Conservation (phyloP, 2,113 vertebrate species). For the Mus musculus region GRCm39 chr4:84284001-84284500, state of each 20-base stretch:
- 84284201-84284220: conserved; percentile 41
- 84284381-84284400: conserved; percentile 1
- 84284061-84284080: neutral
- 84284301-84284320: conserved; percentile 59
- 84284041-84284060: conserved; percentile 5
- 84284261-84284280: neutral
- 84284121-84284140: neutral
- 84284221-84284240: conserved; percentile 7
- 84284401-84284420: conserved; percentile 33
- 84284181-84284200: conserved; percentile 46
- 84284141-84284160: neutral
- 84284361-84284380: neutral
- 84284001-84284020: neutral
- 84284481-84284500: neutral
- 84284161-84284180: neutral
- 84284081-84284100: conserved; percentile 39
- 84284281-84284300: neutral
- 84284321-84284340: conserved; percentile 48
- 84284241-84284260: conserved; percentile 63
- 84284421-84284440: conserved; percentile 10
- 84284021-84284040: neutral
- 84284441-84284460: conserved; percentile 29
- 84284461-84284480: neutral
- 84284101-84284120: neutral
- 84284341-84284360: conserved; percentile 38